Conservation (phyloP, 2,888 invertebrate genomes). For the Plagiodera versicolora region DNA sequence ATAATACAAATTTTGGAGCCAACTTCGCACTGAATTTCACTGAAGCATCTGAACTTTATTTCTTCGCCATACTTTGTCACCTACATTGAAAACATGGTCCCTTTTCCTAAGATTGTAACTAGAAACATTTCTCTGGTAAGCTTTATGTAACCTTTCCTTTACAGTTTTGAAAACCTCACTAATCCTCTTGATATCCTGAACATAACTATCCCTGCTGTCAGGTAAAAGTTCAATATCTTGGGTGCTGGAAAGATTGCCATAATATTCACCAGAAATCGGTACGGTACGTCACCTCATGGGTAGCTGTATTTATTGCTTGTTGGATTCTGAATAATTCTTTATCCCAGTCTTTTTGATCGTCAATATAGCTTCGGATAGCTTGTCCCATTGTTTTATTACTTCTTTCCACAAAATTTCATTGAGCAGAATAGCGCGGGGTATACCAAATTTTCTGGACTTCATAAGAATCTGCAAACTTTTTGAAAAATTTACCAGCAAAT, state of each 20-base stretch:
- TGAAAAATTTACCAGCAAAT: conserved; percentile 9
- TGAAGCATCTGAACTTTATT: conserved; percentile 1
- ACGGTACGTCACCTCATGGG: too few species aligned
- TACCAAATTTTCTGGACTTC: conserved; percentile 18
- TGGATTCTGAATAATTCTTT: neutral
- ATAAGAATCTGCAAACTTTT: conserved; percentile 3
- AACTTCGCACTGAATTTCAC: neutral
- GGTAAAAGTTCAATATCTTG: neutral
- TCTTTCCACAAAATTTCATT: conserved; percentile 9
- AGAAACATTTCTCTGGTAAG: neutral
- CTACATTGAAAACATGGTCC: conserved; percentile 3
- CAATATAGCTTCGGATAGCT: conserved; percentile 10
- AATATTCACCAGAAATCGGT: neutral
- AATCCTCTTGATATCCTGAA: neutral
- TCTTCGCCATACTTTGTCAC: conserved; percentile 9
- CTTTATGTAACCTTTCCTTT: neutral
- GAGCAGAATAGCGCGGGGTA: conserved; percentile 6
- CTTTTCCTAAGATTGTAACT: neutral
- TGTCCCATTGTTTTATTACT: conserved; percentile 3
- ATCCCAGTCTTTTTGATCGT: conserved; percentile 10
- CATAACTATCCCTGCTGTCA: neutral
- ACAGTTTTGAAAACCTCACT: neutral
- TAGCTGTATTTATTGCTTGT: neutral
- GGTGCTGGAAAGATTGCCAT: neutral
- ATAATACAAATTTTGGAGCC: conserved; percentile 6